Conservation (phyloP, 2,113 vertebrate genomes). For the Gambusia affinis region DNA sequence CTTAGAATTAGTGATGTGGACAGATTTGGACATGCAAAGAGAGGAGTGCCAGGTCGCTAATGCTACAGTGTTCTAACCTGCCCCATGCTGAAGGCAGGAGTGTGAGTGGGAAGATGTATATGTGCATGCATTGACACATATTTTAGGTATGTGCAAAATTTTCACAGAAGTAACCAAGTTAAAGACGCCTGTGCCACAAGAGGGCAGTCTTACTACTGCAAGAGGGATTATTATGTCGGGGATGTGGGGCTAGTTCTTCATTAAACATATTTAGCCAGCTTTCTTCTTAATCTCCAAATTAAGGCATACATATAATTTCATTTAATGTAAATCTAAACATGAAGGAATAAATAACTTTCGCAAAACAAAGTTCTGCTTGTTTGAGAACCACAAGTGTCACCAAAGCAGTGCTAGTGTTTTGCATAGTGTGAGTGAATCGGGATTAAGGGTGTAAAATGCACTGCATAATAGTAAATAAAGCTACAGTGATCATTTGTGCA, state of each 20-base stretch:
- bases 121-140: slow-evolving; percentile 19
- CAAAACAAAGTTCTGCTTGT: not conserved
- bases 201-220: not conserved
- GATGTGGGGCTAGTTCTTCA: not conserved
- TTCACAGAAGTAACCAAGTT: not conserved
- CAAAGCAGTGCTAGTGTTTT: no score
- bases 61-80: slow-evolving; percentile 75
- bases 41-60: slow-evolving; percentile 62
- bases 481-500: no score
- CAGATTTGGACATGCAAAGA: slow-evolving; percentile 75
- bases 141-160: slow-evolving; percentile 7
- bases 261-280: not conserved
- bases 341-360: not conserved
- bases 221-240: not conserved
- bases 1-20: slow-evolving; percentile 59
- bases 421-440: not conserved
- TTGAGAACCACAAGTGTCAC: not conserved
- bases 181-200: not conserved
- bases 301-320: not conserved
- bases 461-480: not conserved
- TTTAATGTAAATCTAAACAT: not conserved
- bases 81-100: slow-evolving; percentile 49
- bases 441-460: not conserved
- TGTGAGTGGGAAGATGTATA: slow-evolving; percentile 30
- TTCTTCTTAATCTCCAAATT: not conserved